Conservation (phyloP, 2,113 vertebrate genomes). For the Alces alces region DNA sequence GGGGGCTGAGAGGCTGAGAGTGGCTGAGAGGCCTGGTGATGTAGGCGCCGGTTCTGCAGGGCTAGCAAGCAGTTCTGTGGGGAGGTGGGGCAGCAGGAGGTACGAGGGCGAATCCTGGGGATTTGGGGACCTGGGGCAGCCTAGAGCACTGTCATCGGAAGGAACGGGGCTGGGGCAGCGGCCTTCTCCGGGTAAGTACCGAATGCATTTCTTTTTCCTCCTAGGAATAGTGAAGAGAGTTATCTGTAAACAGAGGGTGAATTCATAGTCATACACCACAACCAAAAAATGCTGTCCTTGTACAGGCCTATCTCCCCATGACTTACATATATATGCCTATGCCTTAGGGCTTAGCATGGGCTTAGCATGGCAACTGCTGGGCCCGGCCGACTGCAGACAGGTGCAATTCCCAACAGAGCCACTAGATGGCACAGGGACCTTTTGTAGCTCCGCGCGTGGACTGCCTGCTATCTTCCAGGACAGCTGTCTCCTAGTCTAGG, state of each 20-base stretch:
- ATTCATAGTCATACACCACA: constrained; percentile 82
- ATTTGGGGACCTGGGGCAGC: constrained; percentile 86
- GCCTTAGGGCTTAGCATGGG: neutral
- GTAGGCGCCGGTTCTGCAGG: constrained; percentile 74
- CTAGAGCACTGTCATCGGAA: constrained; percentile 99
- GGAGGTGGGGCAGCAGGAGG: constrained; percentile 79
- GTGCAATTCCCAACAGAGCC: constrained; percentile 28
- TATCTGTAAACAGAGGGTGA: constrained; percentile 92
- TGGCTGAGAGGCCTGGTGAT: constrained; percentile 70
- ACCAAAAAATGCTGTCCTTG: constrained; percentile 18
- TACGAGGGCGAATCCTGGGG: constrained; percentile 79
- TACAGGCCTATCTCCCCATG: neutral
- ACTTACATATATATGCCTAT: neutral
- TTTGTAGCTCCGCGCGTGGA: neutral
- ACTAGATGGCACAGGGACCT: neutral
- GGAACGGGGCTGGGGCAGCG: constrained; percentile 95
- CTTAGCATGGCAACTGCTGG: neutral
- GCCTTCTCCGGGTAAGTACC: constrained; percentile 96
- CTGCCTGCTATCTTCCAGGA: neutral
- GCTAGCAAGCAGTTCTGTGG: constrained; percentile 82
- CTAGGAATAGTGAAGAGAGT: constrained; percentile 97
- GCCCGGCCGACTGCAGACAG: neutral
- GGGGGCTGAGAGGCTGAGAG: constrained; percentile 67
- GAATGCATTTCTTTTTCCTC: constrained; percentile 99
- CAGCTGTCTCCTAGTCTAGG: neutral